These are phyloP conservation scores for Hylia prasina DNA, from an alignment of 2,113 vertebrate genomes.

Conservation along the genomic window DNA sequence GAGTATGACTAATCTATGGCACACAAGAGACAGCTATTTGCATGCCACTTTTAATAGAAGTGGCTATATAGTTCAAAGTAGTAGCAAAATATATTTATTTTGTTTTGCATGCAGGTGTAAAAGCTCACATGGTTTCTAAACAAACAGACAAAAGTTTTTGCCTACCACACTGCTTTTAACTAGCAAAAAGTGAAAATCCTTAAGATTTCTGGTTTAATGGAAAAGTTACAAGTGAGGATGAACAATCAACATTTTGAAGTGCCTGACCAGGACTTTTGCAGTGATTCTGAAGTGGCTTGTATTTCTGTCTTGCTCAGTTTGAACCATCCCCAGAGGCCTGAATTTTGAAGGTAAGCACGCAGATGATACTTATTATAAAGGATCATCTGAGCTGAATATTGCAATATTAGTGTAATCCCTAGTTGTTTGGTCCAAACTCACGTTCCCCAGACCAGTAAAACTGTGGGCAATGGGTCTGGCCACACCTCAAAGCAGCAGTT, in stretches of 20 bases:
- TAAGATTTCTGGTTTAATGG: not conserved
- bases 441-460: not conserved
- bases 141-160: not conserved
- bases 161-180: not conserved
- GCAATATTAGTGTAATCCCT: not conserved
- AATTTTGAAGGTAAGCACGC: not conserved
- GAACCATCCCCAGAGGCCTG: not conserved
- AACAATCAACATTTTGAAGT: not conserved
- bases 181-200: not conserved
- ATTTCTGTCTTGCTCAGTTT: not conserved
- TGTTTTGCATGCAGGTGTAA: conserved; percentile 58
- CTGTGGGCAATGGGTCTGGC: not conserved
- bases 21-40: conserved; percentile 72
- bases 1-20: conserved; percentile 74
- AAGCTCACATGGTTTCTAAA: not conserved
- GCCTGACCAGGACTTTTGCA: not conserved
- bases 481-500: rapidly evolving
- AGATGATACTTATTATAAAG: not conserved
- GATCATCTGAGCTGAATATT: not conserved
- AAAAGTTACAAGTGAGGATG: not conserved
- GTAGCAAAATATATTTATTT: conserved; percentile 62
- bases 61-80: conserved; percentile 60
- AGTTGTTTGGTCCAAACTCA: not conserved
- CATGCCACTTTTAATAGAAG: conserved; percentile 73
- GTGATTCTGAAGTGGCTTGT: not conserved